Evolutionary conservation across 2,113 vertebrate species (phyloP), one percentile per base, ranked within the genome.

Genomic region (Forbesichthys agassizii): DNA sequence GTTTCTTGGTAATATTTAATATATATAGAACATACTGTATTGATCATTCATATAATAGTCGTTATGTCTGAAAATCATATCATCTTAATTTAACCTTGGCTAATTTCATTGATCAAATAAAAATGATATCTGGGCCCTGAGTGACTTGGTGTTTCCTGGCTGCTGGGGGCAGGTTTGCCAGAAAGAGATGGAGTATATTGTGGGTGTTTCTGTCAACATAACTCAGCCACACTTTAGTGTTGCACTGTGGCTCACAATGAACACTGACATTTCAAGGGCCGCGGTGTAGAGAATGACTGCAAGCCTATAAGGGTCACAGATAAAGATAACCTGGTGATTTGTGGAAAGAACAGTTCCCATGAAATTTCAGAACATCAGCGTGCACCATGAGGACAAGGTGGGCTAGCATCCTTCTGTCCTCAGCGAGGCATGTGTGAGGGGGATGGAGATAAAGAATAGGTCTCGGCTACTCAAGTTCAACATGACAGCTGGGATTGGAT

Each of bases 81-180:
- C 54, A 80, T 83, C 68, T 78, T 77, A 67, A 58, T 71, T 85
- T 86, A 77, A 84, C 80, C 67, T 47, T 66, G 69, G 69, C 66
- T 86, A 84, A 86, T 91, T 81, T 78, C 68, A 84, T 73, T 75
- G 55, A 68, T 81, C 57, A 81, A 86, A 81, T 84, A 74, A 84
- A 81, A 69, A 42, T 68, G 49, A 57, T 57, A 42, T 62, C 61
- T 33, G 33, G 18, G 54, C 52, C 61, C 16, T 56, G 64, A 84
- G 82, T 78, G 83, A 77, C 36, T 42, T 8, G 36, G 36, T 8
- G 36, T 42, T 42, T 73, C 68, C 60, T 68, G 52, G 9, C 36
- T 42, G 51, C 20, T 54, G 20, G 42, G 18, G 55, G 64, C 10
- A 6, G 51, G 12, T n/a, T 20, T 49, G 67, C 42, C 60, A 52